Conservation (phyloP, 2,113 vertebrate genomes). For the Synchiropus splendidus region DNA sequence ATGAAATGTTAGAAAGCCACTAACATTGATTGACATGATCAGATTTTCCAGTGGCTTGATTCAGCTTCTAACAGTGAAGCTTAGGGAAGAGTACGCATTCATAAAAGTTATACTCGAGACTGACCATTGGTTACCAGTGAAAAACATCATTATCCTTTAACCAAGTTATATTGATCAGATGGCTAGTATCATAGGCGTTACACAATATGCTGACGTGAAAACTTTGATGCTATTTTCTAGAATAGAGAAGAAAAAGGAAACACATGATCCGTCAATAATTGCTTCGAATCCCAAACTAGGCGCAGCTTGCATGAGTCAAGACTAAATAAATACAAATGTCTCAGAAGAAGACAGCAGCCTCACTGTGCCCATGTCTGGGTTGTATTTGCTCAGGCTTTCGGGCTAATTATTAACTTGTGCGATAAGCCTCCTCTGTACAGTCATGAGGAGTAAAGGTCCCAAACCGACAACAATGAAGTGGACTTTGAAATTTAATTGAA, state of each 20-base stretch:
- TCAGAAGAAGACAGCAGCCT: slow-evolving; percentile 21
- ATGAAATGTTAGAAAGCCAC: too few relatives aligned
- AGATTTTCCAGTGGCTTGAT: too few relatives aligned
- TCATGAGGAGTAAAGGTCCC: slow-evolving; percentile 41
- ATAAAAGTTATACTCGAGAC: too few relatives aligned
- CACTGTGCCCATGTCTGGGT: slow-evolving; percentile 24
- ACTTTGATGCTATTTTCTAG: too few relatives aligned
- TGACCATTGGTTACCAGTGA: too few relatives aligned
- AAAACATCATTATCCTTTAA: too few relatives aligned
- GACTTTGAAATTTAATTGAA: slow-evolving; percentile 5
- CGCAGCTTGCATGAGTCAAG: slow-evolving; percentile 10
- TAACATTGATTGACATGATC: too few relatives aligned
- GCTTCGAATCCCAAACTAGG: slow-evolving; percentile 19
- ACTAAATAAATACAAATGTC: slow-evolving; percentile 33
- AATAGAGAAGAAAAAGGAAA: slow-evolving; percentile 15
- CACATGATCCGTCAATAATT: slow-evolving; percentile 14
- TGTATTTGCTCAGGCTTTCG: slow-evolving; percentile 31
- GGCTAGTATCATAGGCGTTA: too few relatives aligned
- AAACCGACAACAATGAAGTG: slow-evolving; percentile 11
- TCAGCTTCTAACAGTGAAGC: too few relatives aligned
- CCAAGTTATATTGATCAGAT: too few relatives aligned
- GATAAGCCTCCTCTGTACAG: slow-evolving; percentile 14
- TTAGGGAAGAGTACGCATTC: too few relatives aligned
- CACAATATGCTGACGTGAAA: too few relatives aligned
- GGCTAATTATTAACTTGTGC: slow-evolving; percentile 56